Conservation (phyloP, 2,888 invertebrate species). For the Drosophila borborema region DNA sequence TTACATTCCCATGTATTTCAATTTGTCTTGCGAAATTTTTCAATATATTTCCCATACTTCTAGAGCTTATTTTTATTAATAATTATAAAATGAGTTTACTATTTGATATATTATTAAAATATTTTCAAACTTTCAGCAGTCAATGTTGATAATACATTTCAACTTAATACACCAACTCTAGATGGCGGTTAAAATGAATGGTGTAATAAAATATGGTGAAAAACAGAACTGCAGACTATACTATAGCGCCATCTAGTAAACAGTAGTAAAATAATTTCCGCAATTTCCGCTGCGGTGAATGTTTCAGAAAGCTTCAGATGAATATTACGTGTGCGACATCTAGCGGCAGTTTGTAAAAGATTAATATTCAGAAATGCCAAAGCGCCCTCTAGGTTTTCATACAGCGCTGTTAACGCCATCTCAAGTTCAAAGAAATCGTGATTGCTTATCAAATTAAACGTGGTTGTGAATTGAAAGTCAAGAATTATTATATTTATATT, state of each 20-base stretch:
- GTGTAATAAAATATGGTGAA: slow-evolving; percentile 7
- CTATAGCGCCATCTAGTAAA: slow-evolving; percentile 31
- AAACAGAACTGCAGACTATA: background rate
- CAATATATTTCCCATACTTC: too few species aligned
- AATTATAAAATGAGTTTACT: too few species aligned
- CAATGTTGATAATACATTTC: background rate
- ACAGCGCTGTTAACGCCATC: slow-evolving; percentile 5
- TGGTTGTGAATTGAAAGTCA: background rate
- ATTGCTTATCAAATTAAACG: background rate
- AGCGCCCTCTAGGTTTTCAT: background rate
- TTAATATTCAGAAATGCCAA: background rate
- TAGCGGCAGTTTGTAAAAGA: background rate
- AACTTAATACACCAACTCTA: background rate
- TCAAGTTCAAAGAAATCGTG: background rate
- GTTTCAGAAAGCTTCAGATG: accelerated
- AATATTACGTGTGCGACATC: background rate
- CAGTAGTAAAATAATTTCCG: background rate
- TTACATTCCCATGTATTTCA: too few species aligned
- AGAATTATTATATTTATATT: background rate
- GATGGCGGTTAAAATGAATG: slow-evolving; percentile 20
- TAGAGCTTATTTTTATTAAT: too few species aligned
- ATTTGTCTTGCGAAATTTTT: too few species aligned
- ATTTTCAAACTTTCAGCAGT: too few species aligned
- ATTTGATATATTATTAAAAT: too few species aligned
- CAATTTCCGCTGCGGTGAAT: background rate